Percentiles rank a stretch among this genome's conserved stretches.
These are phyloP conservation scores for Acrossocheilus fasciatus DNA, from an alignment of 2,797 vertebrate species.

Conservation along the genomic window DNA sequence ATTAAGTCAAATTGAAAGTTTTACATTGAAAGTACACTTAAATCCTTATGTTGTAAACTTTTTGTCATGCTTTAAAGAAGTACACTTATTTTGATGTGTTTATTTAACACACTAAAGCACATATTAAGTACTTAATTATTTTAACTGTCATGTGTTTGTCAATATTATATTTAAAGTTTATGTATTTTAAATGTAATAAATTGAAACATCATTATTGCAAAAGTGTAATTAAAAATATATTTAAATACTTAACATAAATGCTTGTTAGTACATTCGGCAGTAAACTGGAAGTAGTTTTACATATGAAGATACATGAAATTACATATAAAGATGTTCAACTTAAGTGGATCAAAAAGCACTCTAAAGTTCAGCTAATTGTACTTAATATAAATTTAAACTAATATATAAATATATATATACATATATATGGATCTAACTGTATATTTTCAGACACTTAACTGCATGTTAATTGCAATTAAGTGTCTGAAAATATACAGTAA, in stretches of 20 bases:
- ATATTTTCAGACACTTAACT: too few relatives aligned
- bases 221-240: not conserved
- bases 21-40: not conserved
- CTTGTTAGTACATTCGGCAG: not conserved
- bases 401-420: too few relatives aligned
- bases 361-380: not conserved
- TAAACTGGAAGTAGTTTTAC: not conserved
- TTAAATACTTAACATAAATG: not conserved
- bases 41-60: not conserved
- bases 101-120: not conserved
- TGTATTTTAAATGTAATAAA: not conserved
- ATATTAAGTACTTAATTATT: not conserved
- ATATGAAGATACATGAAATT: too few relatives aligned
- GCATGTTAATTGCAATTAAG: not conserved
- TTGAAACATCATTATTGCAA: not conserved
- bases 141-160: not conserved
- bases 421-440: too few relatives aligned
- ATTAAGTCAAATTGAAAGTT: too few relatives aligned
- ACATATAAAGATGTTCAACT: not conserved
- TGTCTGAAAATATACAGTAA: too few relatives aligned
- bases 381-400: not conserved
- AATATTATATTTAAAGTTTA: not conserved
- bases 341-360: not conserved
- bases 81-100: not conserved
- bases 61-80: not conserved